Evolutionary conservation across 2,888 invertebrate genomes (phyloP), one percentile per base, ranked within the genome.

Genomic region (Orchesella flavescens): DNA sequence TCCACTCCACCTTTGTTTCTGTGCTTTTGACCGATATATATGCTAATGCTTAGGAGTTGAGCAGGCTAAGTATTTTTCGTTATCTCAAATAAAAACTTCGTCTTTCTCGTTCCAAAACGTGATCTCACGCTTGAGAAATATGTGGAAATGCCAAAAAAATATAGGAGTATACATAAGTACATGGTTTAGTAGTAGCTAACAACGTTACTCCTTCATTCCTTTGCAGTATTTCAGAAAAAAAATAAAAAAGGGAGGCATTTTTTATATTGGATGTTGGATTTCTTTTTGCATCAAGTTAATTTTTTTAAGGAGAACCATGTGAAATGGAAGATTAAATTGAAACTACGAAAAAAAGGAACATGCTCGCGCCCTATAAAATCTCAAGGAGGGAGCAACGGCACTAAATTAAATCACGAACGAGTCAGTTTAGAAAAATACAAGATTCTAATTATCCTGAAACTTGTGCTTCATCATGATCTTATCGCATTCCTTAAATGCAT

Each of bases 351-450:
- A 23, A n/a, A 44, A 66, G n/a, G 15, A 19, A 19, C 66, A 34
- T 4, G 34, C 43, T 66, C 34, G 2, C 34, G n/a, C 23, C 10
- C n/a, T 23, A 61, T 23, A n/a, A 13, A 4, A 21, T 21, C 49
- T 34, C 34, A 34, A 34, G 34, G 10, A 23, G 61, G 61, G 73
- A 61, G 73, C 73, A 73, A 63, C 61, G 73, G 63, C 73, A 73
- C 46, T 61, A 73, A 73, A 73, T 73, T 73, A 46, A 63, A 73
- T 73, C 24, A 61, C 13, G 57, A 57, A n/a, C n/a, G 7, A 59
- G 59, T 59, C 24, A 23, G 4, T 61, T 1, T 24, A 24, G 7
- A 34, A 34, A 34, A 34, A 34, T 34, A 7, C 7, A 2, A 2
- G 34, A 34, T 34, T 34, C 34, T 34, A 34, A 57, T 15, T 57